Evolutionary conservation across 2,797 vertebrate genomes (phyloP).

Genomic region (Agapornis canus): DNA sequence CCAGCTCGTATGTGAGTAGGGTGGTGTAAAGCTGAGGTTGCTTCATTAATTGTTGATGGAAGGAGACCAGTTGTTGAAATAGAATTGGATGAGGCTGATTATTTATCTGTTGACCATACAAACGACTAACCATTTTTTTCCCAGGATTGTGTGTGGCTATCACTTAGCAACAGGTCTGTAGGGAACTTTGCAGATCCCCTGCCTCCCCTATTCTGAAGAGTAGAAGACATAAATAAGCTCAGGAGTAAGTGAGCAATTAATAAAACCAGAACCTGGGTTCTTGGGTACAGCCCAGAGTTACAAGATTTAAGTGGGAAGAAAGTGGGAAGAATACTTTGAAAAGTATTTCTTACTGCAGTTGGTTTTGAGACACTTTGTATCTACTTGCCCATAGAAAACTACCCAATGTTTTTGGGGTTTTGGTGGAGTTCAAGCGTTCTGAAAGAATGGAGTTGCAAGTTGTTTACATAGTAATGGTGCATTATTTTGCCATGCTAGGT

Average conservation of each 20-base stretch:
- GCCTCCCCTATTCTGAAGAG: background rate
- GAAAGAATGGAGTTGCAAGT: background rate
- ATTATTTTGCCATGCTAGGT: background rate
- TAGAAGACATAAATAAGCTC: background rate
- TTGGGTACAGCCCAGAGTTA: background rate
- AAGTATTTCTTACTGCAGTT: background rate
- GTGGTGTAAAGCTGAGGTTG: background rate
- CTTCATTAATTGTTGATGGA: background rate
- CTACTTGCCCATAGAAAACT: background rate
- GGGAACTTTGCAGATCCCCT: constrained; percentile 29
- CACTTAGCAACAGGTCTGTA: constrained; percentile 73
- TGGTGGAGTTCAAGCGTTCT: background rate
- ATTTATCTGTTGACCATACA: background rate
- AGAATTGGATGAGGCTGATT: background rate
- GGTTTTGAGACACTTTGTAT: background rate
- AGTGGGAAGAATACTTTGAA: background rate
- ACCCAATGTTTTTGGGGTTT: fast-evolving
- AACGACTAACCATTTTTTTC: background rate
- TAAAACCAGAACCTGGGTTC: background rate
- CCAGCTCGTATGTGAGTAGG: background rate
- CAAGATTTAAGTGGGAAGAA: background rate
- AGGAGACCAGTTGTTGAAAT: background rate
- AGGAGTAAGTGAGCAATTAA: background rate
- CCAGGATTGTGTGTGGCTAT: constrained; percentile 38
- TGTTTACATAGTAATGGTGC: background rate